Evolutionary conservation across 2,888 invertebrate genomes (phyloP), one percentile per base, ranked within the genome.

Genomic region (Cataglyphis rosenhaueri): DNA sequence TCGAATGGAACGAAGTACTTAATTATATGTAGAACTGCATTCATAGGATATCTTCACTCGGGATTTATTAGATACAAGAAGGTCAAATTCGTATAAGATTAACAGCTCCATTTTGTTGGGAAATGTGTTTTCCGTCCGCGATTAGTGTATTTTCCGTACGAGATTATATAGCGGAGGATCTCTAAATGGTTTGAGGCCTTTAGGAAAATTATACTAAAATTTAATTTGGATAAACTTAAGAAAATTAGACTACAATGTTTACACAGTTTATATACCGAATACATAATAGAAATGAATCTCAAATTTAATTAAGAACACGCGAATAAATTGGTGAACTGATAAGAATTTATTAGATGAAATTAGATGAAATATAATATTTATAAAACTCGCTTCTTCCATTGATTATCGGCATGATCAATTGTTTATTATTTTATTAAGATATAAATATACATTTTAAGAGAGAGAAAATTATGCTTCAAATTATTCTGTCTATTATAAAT

Each of bases 191-290:
- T 76, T 76, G 68, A 62, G 65, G 61, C 88, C 83, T 82, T 88
- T 88, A 88, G 85, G 86, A 81, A 86, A 85, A 88, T 88, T 88
- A 81, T 82, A 82, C 83, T 84, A 78, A 83, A 88, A 88, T 86
- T 85, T 75, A 87, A 86, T 88, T 88, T 52, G n/a, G 86, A 88
- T 83, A 85, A 86, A 88, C 86, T 88, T 86, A 76, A 70, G 71
- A 86, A 85, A 86, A 88, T 88, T 88, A 85, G 82, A 68, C 83
- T 74, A 73, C 75, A 76, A 86, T 82, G 75, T 82, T 81, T 82
- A 81, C 79, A 84, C 81, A 18, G 8, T 8, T n/a, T 52, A 81
- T 84, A 81, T 83, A 76, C 81, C 48, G 66, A 82, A 84, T 6
- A n/a, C n/a, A 8, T 65, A 86, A 79, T 76, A 86, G 71, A 76